Base-by-base conservation (phyloP, 2,888 invertebrate species). In the Caenorhabditis imperialis region DNA sequence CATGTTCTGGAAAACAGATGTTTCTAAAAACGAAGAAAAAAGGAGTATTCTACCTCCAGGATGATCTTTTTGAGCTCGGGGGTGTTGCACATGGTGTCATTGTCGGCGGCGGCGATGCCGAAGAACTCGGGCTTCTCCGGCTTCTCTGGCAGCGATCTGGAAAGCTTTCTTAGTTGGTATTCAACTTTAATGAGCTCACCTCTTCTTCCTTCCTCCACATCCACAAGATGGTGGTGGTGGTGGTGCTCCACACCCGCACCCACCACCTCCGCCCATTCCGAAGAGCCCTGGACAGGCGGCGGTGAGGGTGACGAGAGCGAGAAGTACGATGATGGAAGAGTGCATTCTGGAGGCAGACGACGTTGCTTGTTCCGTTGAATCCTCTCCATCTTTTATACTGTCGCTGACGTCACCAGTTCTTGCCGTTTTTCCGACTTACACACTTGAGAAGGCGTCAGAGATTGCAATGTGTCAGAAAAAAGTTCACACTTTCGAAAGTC, bases 201-300 rank as follows among this genome's bases (percentile, higher is more conserved):
- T 61, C 51, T 57, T 60, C 54, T 58, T 71, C 53, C 71, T 62
- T 48, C 76, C 67, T 45, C 76, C 65, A 50, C 57, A 73, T 35
- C 78, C 76, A 44, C 75, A 70, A 3, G 48, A 35, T 12, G 73
- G 71, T 48, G 74, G 70, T 48, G 74, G 73, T 58, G 74, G 77
- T 25, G 77, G 74, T 44, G 70, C 75, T 35, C 71, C 65, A 42
- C 76, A 76, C 55, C 61, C 60, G 45, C 76, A 76, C n/a, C 58
- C 71, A 14, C 77, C 73, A 35, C 76, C 75, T 25, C 76, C 77
- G 38, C 54, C 48, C 57, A 57, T 58, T 42, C 72, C 72, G 37
- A 72, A 72, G 12, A 65, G 48, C 60, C 72, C 72, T 33, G 72
- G 72, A 50, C 72, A 72, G 20, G 72, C 72, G 14, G 53, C 63